Base-by-base conservation (phyloP, 2,888 invertebrate genomes). In the Lasioglossum calceatum region DNA sequence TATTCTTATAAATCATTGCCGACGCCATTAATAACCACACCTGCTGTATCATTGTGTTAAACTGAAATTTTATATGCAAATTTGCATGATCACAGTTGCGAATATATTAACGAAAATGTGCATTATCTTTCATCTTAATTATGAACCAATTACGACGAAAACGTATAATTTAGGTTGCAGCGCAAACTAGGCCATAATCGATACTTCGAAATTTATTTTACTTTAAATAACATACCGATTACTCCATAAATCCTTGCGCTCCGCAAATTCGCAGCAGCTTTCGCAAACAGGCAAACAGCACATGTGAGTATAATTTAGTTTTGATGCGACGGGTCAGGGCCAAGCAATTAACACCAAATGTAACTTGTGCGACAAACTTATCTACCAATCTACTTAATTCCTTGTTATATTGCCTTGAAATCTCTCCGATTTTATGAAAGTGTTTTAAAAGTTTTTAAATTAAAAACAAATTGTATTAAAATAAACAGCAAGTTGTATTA, bases 181-280 rank as follows among this genome's bases (percentile, higher is more conserved):
- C n/a, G 27, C 19, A 50, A 80, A 83, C 76, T 76, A 71, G 47
- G 16, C 77, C 16, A 72, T 27, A 50, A 61, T 64, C 81, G 71
- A 58, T 36, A n/a, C 61, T 32, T 36, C 39, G 42, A 73, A 50
- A 73, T 50, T 64, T 77, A 72, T 81, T 77, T 77, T 73, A 73
- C 50, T 72, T 64, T 32, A 32, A 73, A 73, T 27, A 82, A 72
- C 78, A 50, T 16, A 77, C 44, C 23, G 10, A 19, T 19, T 36
- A n/a, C 58, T 72, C 67, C 67, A 19, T 39, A 70, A 77, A 67
- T 77, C 50, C 36, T n/a, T 50, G 16, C 50, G 61, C 10, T 76
- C 64, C 23, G 32, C 42, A 42, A 72, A 72, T 47, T 64, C n/a
- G 36, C 23, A 61, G 71, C 36, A 61, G 16, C 67, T 67, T 64